Percentiles rank a stretch among this genome's conserved stretches.
phyloP scores from a whole-genome alignment of 2,888 invertebrate species.

The Phyto melanocephala region DNA sequence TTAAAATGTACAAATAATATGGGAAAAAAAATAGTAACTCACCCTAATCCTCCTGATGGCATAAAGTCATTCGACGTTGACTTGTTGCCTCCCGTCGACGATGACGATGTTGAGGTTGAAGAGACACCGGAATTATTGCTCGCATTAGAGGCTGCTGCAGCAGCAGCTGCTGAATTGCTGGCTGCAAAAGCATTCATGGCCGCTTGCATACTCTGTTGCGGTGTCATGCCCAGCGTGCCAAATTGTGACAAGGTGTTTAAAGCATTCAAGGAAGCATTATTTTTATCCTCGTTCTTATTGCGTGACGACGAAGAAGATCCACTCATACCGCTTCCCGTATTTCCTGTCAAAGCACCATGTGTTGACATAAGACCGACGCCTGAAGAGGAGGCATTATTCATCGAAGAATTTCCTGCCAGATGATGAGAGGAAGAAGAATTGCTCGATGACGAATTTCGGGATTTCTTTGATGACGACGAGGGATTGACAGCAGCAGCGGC shows the following conservation, averaged over 20 bases:
- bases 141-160: conserved; percentile 64
- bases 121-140: conserved; percentile 63
- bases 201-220: conserved; percentile 79
- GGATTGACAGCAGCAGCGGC: conserved; percentile 74
- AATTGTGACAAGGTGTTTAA: conserved; percentile 78
- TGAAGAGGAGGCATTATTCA: conserved; percentile 64
- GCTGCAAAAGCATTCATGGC: conserved; percentile 79
- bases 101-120: conserved; percentile 63
- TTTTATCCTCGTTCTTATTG: conserved; percentile 76
- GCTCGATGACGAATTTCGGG: conserved; percentile 54
- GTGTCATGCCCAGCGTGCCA: conserved; percentile 77
- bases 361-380: conserved; percentile 73
- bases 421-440: conserved; percentile 64
- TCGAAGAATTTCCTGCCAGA: conserved; percentile 50
- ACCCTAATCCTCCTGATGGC: conserved; percentile 71
- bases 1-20: neutral
- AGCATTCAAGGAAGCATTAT: conserved; percentile 78
- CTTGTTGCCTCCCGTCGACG: conserved; percentile 66
- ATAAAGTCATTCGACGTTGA: conserved; percentile 76
- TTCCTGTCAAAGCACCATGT: conserved; percentile 68
- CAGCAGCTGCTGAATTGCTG: conserved; percentile 71
- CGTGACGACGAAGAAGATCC: conserved; percentile 63
- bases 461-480: conserved; percentile 66
- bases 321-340: conserved; percentile 53
- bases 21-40: conserved; percentile 25